These are phyloP conservation scores for Drosophila baimaii DNA, from an alignment of 1,140 invertebrate genomes.

Conservation along the genomic window DNA sequence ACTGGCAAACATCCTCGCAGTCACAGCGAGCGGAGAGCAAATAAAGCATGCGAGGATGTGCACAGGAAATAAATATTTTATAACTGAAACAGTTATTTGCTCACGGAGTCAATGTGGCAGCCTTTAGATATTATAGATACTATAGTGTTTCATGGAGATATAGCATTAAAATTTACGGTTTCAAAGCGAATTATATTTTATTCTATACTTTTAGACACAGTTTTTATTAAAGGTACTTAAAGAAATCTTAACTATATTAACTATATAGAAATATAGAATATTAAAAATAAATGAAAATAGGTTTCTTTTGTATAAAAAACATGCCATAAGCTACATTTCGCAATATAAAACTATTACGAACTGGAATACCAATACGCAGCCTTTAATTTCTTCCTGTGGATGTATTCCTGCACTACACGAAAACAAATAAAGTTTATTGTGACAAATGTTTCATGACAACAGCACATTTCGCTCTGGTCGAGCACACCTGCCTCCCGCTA, in stretches of 20 bases:
- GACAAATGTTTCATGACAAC: constrained; percentile 82
- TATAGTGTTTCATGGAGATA: too few species aligned
- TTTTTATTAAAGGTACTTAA: too few species aligned
- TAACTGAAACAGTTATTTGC: neutral
- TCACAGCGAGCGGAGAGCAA: constrained; percentile 50
- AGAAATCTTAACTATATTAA: too few species aligned
- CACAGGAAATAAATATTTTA: constrained; percentile 6
- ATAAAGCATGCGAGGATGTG: constrained; percentile 54
- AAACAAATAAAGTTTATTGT: constrained; percentile 83
- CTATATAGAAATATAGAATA: too few species aligned
- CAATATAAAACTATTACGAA: too few species aligned
- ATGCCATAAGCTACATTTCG: too few species aligned
- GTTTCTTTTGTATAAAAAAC: neutral
- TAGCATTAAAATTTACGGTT: too few species aligned
- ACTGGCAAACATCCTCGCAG: constrained; percentile 32
- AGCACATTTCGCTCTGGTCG: constrained; percentile 57
- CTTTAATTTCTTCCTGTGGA: constrained; percentile 10
- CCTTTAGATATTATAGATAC: neutral
- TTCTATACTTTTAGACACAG: too few species aligned
- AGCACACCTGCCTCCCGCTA: constrained; percentile 33
- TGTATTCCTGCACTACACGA: constrained; percentile 54
- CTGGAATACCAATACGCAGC: neutral
- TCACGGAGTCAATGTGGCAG: neutral
- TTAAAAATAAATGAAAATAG: neutral
- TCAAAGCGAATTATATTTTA: too few species aligned